A percentile compares a stretch with the other conserved stretches of the same genome.
phyloP scores from a whole-genome alignment of 2,113 vertebrate species.

The Potamarius usumacintae region DNA sequence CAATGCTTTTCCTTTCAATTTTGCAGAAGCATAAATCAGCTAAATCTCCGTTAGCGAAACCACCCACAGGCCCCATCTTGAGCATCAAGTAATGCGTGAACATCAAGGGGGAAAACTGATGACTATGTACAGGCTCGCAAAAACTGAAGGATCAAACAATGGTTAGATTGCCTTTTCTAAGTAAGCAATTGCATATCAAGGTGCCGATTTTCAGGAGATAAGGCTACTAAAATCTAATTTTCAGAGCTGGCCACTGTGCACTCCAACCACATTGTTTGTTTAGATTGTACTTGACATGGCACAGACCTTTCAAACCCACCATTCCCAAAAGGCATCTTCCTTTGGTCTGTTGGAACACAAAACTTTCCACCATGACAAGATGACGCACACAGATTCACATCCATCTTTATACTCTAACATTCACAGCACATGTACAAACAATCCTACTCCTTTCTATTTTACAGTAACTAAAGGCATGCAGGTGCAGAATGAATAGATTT shows the following conservation, averaged over 20 bases:
- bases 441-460: constrained; percentile 3
- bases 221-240: not conserved
- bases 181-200: not conserved
- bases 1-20: not conserved
- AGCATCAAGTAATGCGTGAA: not conserved
- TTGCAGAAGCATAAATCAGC: not conserved
- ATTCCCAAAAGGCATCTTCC: not conserved
- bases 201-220: not conserved
- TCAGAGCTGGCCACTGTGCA: not conserved
- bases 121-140: not conserved
- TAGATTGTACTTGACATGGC: not conserved
- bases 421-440: constrained; percentile 8
- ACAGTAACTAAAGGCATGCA: constrained; percentile 29
- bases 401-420: not conserved
- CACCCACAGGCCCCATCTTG: not conserved
- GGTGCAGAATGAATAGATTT: constrained; percentile 46
- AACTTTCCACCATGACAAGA: not conserved
- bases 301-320: not conserved
- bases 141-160: not conserved
- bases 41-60: not conserved
- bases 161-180: not conserved
- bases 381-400: not conserved
- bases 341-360: not conserved
- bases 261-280: not conserved
- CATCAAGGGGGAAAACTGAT: not conserved